Percentiles rank a stretch among this genome's conserved stretches.
Evolutionary conservation across 2,888 invertebrate species (phyloP).

Genomic region (Drosophila borealis): DNA sequence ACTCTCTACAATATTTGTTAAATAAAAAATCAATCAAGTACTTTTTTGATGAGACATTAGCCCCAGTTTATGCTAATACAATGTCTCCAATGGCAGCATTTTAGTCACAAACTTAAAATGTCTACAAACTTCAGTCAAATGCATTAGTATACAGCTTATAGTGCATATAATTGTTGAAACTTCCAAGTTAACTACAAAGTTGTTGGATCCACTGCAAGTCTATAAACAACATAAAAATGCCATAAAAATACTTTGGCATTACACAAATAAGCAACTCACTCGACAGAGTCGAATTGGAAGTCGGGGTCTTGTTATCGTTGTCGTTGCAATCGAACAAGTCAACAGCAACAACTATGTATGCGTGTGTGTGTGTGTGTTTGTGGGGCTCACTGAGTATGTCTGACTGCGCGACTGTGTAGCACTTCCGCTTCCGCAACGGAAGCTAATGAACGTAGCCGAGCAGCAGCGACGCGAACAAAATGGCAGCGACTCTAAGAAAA

Average conservation of each 20-base stretch:
- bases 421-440: slow-evolving; percentile 78
- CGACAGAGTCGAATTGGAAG: slow-evolving; percentile 48
- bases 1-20: no score
- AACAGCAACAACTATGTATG: slow-evolving; percentile 15
- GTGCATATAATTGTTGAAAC: neutral
- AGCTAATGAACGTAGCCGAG: slow-evolving; percentile 71
- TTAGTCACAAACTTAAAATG: neutral
- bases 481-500: slow-evolving; percentile 62
- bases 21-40: no score
- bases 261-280: slow-evolving; percentile 54
- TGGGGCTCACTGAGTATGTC: slow-evolving; percentile 67
- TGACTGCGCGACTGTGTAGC: slow-evolving; percentile 77
- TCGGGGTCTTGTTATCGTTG: slow-evolving; percentile 37
- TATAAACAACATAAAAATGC: slow-evolving; percentile 49
- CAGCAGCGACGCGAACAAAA: slow-evolving; percentile 50
- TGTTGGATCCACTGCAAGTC: slow-evolving; percentile 17
- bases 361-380: slow-evolving; percentile 29
- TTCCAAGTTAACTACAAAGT: slow-evolving; percentile 20
- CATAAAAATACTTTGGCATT: slow-evolving; percentile 57
- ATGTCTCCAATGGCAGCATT: neutral
- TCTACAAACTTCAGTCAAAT: neutral
- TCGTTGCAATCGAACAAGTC: slow-evolving; percentile 55
- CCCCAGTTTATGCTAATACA: neutral
- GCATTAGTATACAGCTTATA: neutral
- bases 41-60: neutral